Percentiles rank a stretch among this genome's conserved stretches.
phyloP scores from a whole-genome alignment of 2,113 vertebrate genomes.

The Notothenia rossii region DNA sequence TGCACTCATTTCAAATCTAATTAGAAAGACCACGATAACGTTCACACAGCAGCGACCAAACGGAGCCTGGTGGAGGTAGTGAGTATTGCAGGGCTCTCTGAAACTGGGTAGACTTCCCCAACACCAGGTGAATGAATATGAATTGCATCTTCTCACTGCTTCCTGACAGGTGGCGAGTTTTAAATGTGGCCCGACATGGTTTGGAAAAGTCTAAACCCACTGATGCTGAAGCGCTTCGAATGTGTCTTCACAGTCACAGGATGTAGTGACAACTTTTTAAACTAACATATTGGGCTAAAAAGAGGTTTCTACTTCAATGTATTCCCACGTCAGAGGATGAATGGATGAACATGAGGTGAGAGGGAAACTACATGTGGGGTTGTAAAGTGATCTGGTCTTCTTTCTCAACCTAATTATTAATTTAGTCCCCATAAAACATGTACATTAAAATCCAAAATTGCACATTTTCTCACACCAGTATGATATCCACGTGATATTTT shows the following conservation, averaged over 20 bases:
- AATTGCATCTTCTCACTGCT: too few relatives aligned
- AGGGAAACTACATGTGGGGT: not conserved
- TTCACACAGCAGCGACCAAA: not conserved
- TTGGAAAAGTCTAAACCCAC: too few relatives aligned
- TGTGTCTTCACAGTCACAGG: too few relatives aligned
- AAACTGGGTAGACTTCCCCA: not conserved
- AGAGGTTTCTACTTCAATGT: too few relatives aligned
- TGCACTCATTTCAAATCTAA: not conserved
- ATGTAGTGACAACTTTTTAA: too few relatives aligned
- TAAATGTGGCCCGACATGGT: too few relatives aligned
- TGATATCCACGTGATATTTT: too few relatives aligned
- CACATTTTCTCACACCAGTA: too few relatives aligned
- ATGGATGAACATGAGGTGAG: not conserved
- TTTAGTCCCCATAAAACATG: not conserved
- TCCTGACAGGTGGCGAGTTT: too few relatives aligned
- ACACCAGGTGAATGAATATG: not conserved
- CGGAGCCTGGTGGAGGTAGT: not conserved
- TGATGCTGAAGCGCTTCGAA: too few relatives aligned
- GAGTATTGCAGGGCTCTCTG: not conserved
- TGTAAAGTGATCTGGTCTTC: not conserved
- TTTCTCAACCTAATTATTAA: too few relatives aligned
- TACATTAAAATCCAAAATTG: not conserved
- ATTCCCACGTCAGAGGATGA: not conserved
- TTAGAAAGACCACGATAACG: not conserved
- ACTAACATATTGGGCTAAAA: too few relatives aligned